Evolutionary conservation across 2,113 vertebrate species (phyloP), one percentile per base, ranked within the genome.

Genomic region (Anolis sagrei): DNA sequence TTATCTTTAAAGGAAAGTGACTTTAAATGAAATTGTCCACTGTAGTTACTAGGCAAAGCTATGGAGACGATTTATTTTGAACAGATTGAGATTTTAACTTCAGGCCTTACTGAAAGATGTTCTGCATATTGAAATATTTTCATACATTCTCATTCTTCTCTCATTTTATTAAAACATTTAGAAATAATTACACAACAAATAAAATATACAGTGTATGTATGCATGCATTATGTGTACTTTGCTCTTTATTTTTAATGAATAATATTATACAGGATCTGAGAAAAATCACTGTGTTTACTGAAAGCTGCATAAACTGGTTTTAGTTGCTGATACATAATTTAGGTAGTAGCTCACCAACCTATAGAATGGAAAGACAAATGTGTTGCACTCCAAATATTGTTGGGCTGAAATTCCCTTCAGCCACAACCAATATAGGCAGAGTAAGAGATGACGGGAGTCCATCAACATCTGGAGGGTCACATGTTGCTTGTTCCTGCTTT

Each of bases 41-140:
- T 85, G 84, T 91, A 0, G 72, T 94, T 90, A 92, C 90, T 27
- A 80, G 85, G 81, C 36, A 84, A 90, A 85, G 82, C 91, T 79
- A 84, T 89, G 88, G 90, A 82, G 89, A 78, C 39, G 1, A 79
- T 58, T 91, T 91, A 78, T 81, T 91, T 81, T 86, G 83, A 8
- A 76, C 62, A 4, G 1, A 82, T 93, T 49, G 66, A 73, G 62
- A 51, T n/a, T 44, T 48, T 88, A 27, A 68, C 1, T 16, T 69
- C 75, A 62, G 74, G 81, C 92, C 91, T 92, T 36, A 76, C 5
- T 90, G 91, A 90, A 93, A 88, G 76, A 81, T 88, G 88, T 86
- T 90, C 86, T 86, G 86, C 48, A 83, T 64, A 70, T 23, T 84
- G 81, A 73, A 88, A 70, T 5, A 44, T 78, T 85, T 75, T 49